A percentile compares a stretch with the other conserved stretches of the same genome.
phyloP scores from a whole-genome alignment of 2,113 vertebrate genomes.

The Atherinomorus stipes region DNA sequence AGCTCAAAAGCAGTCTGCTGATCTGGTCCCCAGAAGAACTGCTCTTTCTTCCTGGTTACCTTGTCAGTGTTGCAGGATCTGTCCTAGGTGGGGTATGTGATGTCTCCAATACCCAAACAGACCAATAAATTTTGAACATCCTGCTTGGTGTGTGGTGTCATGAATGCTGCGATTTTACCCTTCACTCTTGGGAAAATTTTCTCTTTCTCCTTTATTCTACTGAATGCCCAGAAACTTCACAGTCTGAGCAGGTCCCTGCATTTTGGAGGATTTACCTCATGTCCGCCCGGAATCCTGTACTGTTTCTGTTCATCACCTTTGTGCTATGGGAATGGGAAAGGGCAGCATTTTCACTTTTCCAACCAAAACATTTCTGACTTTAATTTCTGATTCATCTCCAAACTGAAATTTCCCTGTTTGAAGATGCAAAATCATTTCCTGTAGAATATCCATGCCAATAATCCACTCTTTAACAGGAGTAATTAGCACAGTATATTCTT shows the following conservation, averaged over 20 bases:
- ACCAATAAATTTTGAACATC: background rate
- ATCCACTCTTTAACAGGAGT: no score
- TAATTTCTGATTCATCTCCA: no score
- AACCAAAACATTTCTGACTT: no score
- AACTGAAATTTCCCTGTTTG: no score
- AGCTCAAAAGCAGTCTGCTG: background rate
- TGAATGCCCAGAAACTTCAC: background rate
- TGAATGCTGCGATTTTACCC: background rate
- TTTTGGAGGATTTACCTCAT: background rate
- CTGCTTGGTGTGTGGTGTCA: background rate
- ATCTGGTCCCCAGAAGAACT: background rate
- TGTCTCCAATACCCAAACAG: background rate
- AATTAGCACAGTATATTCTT: no score
- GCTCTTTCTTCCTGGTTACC: background rate
- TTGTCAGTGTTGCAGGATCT: background rate
- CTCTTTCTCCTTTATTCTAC: background rate
- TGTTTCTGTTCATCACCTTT: no score
- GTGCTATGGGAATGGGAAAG: no score
- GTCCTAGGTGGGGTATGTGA: background rate
- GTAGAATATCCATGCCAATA: no score
- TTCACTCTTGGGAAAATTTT: background rate
- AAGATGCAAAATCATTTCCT: no score
- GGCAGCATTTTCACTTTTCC: no score
- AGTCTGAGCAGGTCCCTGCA: background rate
- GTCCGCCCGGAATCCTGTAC: background rate